These are phyloP conservation scores for Lithophane leautieri DNA, from an alignment of 2,888 invertebrate species.

Conservation along the genomic window DNA sequence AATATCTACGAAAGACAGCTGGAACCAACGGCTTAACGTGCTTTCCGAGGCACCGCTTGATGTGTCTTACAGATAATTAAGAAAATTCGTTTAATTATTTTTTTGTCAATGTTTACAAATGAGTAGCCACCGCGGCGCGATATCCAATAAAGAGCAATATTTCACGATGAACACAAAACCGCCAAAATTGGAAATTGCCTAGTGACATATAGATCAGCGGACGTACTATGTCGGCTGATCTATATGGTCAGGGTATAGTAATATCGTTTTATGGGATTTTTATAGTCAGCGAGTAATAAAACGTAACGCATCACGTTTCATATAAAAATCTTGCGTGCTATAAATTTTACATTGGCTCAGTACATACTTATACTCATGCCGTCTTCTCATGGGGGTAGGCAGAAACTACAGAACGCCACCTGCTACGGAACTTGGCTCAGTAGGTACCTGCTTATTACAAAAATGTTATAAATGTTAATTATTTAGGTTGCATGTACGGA, in stretches of 20 bases:
- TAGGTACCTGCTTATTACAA: background rate
- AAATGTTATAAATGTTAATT: too few species aligned
- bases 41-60: too few species aligned
- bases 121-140: background rate
- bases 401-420: slow-evolving; percentile 1
- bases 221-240: too few species aligned
- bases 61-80: background rate
- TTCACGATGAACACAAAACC: slow-evolving; percentile 25
- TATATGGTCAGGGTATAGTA: slow-evolving; percentile 65
- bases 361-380: slow-evolving; percentile 5
- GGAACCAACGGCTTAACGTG: too few species aligned
- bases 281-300: slow-evolving; percentile 79
- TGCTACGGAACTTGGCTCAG: slow-evolving; percentile 31
- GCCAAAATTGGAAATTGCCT: slow-evolving; percentile 49
- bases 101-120: background rate
- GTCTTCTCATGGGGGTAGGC: background rate
- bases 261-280: slow-evolving; percentile 77
- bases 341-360: slow-evolving; percentile 59
- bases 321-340: slow-evolving; percentile 71
- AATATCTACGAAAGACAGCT: too few species aligned
- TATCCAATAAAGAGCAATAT: slow-evolving; percentile 13
- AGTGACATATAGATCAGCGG: slow-evolving; percentile 68
- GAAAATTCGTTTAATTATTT: too few species aligned
- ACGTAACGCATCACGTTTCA: slow-evolving; percentile 72
- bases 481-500: background rate